Conservation (phyloP, 2,113 vertebrate species). For the Grantiella picta region DNA sequence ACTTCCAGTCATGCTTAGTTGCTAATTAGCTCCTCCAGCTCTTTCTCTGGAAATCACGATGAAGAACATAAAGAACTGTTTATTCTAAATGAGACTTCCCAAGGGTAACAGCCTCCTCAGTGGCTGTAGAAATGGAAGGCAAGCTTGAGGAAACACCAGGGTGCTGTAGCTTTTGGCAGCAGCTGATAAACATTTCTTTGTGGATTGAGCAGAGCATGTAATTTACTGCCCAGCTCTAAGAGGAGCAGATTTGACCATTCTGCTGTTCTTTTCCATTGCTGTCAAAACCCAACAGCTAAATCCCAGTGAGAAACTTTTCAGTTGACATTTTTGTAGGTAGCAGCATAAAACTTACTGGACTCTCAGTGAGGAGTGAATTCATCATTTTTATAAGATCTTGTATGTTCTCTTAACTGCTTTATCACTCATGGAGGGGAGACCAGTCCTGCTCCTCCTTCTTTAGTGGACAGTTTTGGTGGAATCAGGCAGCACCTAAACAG, state of each 20-base stretch:
- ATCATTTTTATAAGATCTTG: background rate
- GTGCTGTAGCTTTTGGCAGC: conserved; percentile 66
- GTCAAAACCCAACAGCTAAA: conserved; percentile 31
- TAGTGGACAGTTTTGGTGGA: background rate
- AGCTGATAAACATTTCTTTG: conserved; percentile 55
- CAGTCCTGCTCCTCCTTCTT: background rate
- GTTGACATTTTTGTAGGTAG: background rate
- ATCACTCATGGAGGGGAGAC: background rate
- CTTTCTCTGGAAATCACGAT: conserved; percentile 20
- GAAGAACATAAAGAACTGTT: conserved; percentile 43
- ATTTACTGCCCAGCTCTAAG: conserved; percentile 55
- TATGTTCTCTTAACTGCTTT: background rate
- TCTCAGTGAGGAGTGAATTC: background rate
- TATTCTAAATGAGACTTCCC: conserved; percentile 51
- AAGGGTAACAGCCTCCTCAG: conserved; percentile 45
- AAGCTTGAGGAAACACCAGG: conserved; percentile 50
- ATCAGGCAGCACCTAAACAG: background rate
- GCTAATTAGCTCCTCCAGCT: conserved; percentile 23
- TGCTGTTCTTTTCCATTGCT: conserved; percentile 9
- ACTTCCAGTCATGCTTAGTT: background rate
- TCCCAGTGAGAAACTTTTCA: background rate
- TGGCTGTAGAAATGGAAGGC: conserved; percentile 54
- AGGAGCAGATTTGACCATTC: conserved; percentile 44
- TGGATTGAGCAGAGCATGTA: conserved; percentile 43
- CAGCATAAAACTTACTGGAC: background rate